These are phyloP conservation scores for Alcedo atthis DNA, from an alignment of 2,797 vertebrate genomes.

Conservation along the genomic window DNA sequence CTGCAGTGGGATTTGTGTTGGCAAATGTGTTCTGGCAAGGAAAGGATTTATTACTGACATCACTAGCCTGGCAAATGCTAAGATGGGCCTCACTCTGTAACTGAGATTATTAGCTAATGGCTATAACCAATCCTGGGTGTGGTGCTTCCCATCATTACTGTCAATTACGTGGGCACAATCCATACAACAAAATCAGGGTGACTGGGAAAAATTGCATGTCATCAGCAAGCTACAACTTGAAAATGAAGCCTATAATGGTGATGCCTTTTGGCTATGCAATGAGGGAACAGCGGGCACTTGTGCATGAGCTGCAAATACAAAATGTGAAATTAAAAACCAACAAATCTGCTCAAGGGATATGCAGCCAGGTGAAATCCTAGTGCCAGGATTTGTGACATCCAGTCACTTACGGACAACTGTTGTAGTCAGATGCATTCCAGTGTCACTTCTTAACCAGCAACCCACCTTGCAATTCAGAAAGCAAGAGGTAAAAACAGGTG, in stretches of 20 bases:
- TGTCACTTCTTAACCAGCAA: slow-evolving; percentile 22
- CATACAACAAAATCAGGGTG: background rate
- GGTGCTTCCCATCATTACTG: slow-evolving; percentile 42
- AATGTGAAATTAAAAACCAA: slow-evolving; percentile 8
- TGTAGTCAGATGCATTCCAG: background rate
- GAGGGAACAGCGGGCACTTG: slow-evolving; percentile 59
- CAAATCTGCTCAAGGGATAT: slow-evolving; percentile 1
- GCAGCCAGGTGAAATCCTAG: slow-evolving; percentile 3
- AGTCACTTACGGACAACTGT: background rate
- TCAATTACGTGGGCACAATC: slow-evolving; percentile 43
- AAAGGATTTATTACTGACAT: background rate
- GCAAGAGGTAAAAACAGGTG: slow-evolving; percentile 22
- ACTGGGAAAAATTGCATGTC: slow-evolving; percentile 19
- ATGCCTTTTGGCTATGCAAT: slow-evolving; percentile 58
- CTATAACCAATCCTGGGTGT: background rate
- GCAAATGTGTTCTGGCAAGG: background rate
- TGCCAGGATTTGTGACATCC: background rate
- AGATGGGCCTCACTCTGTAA: background rate
- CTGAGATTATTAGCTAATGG: slow-evolving; percentile 46
- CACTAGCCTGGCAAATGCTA: slow-evolving; percentile 1
- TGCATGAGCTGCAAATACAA: slow-evolving; percentile 30
- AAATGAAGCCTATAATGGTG: slow-evolving; percentile 45
- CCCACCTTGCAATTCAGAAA: slow-evolving; percentile 10
- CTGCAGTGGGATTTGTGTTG: background rate
- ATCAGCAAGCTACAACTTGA: slow-evolving; percentile 53